Evolutionary conservation across 2,888 invertebrate genomes (phyloP).

Genomic region (Urechis unicinctus): DNA sequence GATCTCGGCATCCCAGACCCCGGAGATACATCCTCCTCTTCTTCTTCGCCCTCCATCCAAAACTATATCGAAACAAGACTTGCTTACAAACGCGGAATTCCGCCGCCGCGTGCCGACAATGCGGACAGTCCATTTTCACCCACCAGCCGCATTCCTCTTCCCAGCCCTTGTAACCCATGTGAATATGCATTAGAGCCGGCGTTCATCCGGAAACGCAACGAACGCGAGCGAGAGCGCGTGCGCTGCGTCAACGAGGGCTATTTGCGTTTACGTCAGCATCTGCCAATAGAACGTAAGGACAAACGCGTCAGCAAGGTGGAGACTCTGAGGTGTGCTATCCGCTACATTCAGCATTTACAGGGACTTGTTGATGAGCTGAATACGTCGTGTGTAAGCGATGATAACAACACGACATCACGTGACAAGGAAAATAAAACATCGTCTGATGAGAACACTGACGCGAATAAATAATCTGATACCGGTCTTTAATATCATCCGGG

Average conservation of each 20-base stretch:
- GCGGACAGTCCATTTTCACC: slow-evolving; percentile 37
- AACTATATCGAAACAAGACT: slow-evolving; percentile 3
- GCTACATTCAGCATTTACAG: slow-evolving; percentile 42
- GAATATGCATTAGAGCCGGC: slow-evolving; percentile 34
- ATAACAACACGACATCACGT: neutral
- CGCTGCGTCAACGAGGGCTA: slow-evolving; percentile 49
- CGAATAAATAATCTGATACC: too few relatives aligned
- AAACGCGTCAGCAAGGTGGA: slow-evolving; percentile 49
- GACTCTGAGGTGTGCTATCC: slow-evolving; percentile 42
- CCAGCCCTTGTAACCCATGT: slow-evolving; percentile 25
- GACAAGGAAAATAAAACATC: too few relatives aligned
- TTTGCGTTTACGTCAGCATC: slow-evolving; percentile 32
- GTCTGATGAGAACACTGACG: neutral
- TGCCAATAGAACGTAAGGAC: slow-evolving; percentile 43
- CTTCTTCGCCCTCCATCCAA: slow-evolving; percentile 22
- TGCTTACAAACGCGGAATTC: neutral
- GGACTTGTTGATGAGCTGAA: slow-evolving; percentile 16
- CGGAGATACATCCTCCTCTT: slow-evolving; percentile 22
- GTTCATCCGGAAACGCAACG: slow-evolving; percentile 45
- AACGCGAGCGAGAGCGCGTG: slow-evolving; percentile 46
- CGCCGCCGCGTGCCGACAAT: slow-evolving; percentile 8
- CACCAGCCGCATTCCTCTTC: slow-evolving; percentile 40
- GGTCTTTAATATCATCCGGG: too few relatives aligned
- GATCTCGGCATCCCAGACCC: slow-evolving; percentile 36
- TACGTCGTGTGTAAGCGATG: neutral